These are phyloP conservation scores for Myopa testacea DNA, from an alignment of 2,888 invertebrate genomes.

Conservation along the genomic window DNA sequence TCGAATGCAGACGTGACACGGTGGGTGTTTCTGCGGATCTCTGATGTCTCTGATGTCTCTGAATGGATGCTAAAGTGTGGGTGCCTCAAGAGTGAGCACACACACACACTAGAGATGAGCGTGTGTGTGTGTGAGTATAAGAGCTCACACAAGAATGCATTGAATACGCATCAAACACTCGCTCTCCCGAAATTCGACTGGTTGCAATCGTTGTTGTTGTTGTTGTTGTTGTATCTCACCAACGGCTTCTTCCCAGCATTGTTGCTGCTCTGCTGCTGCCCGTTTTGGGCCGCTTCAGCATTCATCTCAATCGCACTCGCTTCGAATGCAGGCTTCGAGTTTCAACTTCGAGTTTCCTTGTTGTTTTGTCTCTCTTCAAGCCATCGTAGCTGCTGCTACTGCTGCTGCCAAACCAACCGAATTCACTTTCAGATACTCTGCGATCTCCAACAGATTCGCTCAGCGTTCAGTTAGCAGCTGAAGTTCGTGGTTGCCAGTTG, in stretches of 20 bases:
- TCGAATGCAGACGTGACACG: not conserved
- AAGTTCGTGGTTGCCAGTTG: slow-evolving; percentile 27
- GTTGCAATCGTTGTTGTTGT: no score
- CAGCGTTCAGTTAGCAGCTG: slow-evolving; percentile 34
- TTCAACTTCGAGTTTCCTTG: slow-evolving; percentile 47
- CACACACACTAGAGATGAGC: no score
- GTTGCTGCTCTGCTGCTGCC: not conserved
- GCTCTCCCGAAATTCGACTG: no score
- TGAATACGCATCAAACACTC: no score
- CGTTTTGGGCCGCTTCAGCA: not conserved
- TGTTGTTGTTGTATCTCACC: no score
- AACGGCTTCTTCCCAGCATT: not conserved
- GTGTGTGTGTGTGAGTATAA: no score
- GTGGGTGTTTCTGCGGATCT: not conserved
- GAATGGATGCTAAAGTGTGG: not conserved
- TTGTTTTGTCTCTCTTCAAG: not conserved
- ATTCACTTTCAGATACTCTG: slow-evolving; percentile 61
- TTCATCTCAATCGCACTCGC: not conserved
- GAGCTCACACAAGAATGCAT: no score
- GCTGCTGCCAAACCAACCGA: slow-evolving; percentile 46
- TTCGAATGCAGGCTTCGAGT: not conserved
- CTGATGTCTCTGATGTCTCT: not conserved
- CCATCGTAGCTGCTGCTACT: slow-evolving; percentile 58
- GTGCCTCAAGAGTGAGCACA: not conserved
- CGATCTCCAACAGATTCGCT: slow-evolving; percentile 1